phyloP scores from a whole-genome alignment of 2,797 vertebrate genomes.

The Urophycis tenuis region DNA sequence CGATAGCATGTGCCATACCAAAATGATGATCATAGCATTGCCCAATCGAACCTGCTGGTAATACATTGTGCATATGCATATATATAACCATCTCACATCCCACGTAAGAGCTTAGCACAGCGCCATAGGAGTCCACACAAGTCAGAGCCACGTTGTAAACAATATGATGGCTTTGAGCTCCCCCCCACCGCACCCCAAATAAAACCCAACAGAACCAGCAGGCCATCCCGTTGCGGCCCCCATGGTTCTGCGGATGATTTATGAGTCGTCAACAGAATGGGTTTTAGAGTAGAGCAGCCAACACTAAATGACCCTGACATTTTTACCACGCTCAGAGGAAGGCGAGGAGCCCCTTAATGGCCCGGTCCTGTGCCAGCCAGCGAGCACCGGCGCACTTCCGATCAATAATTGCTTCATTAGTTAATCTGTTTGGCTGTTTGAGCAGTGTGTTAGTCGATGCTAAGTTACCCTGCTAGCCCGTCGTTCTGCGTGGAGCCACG shows the following conservation, averaged over 20 bases:
- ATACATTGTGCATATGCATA: too few relatives aligned
- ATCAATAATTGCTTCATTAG: constrained; percentile 75
- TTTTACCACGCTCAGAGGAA: constrained; percentile 54
- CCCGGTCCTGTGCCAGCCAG: constrained; percentile 49
- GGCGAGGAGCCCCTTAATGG: constrained; percentile 64
- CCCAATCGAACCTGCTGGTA: too few relatives aligned
- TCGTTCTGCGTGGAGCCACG: background rate
- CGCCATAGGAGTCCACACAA: background rate
- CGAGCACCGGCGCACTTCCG: constrained; percentile 43
- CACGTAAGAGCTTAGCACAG: background rate
- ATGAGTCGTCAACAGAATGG: constrained; percentile 36
- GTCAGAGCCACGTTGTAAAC: background rate
- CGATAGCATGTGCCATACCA: background rate
- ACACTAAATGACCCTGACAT: constrained; percentile 63
- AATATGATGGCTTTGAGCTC: background rate
- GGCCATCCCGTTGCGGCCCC: background rate
- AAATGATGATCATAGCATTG: background rate
- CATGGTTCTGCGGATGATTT: constrained; percentile 46
- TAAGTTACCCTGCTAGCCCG: constrained; percentile 45
- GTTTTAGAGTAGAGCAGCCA: constrained; percentile 51
- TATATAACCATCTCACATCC: too few relatives aligned
- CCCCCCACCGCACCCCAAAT: background rate
- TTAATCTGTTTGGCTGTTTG: constrained; percentile 68
- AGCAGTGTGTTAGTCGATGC: constrained; percentile 57
- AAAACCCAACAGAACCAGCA: background rate